A percentile compares a stretch with the other conserved stretches of the same genome.
Evolutionary conservation across 2,113 vertebrate genomes (phyloP).

Genomic region (Semicossyphus pulcher): DNA sequence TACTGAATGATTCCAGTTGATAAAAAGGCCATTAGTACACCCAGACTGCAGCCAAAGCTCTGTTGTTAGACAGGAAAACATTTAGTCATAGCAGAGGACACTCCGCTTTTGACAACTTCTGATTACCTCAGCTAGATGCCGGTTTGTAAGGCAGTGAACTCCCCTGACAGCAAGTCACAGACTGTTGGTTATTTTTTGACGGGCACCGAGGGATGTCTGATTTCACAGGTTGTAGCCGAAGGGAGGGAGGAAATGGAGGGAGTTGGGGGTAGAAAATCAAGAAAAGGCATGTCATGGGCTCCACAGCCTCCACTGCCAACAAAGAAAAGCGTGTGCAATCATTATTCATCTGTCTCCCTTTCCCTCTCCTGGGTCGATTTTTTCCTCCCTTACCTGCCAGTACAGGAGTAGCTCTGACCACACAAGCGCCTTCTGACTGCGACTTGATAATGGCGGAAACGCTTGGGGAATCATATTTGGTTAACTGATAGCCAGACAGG

Average conservation of each 20-base stretch:
- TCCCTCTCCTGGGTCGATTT: constrained; percentile 9
- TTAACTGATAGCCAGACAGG: constrained; percentile 38
- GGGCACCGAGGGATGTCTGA: constrained; percentile 63
- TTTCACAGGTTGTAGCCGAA: constrained; percentile 60
- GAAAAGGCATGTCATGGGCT: constrained; percentile 37
- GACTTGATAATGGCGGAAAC: constrained; percentile 20
- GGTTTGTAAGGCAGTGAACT: constrained; percentile 58
- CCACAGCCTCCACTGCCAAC: constrained; percentile 32
- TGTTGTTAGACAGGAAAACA: constrained; percentile 13
- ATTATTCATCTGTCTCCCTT: constrained; percentile 54
- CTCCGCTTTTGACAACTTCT: constrained; percentile 74
- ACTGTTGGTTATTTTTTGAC: constrained; percentile 67
- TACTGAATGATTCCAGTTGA: constrained; percentile 58
- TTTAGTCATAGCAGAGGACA: constrained; percentile 55
- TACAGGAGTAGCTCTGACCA: constrained; percentile 13
- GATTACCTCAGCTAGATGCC: constrained; percentile 66
- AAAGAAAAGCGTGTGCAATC: constrained; percentile 54
- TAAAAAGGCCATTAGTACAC: constrained; percentile 63
- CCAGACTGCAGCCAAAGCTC: constrained; percentile 27
- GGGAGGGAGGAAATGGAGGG: constrained; percentile 43
- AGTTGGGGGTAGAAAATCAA: constrained; percentile 29
- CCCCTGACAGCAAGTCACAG: constrained; percentile 45
- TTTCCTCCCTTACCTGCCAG: constrained; percentile 28
- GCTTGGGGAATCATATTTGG: constrained; percentile 49
- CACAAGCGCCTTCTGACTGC: constrained; percentile 17